Base-by-base conservation (phyloP, 2,888 invertebrate species). In the Mythimna pallens region DNA sequence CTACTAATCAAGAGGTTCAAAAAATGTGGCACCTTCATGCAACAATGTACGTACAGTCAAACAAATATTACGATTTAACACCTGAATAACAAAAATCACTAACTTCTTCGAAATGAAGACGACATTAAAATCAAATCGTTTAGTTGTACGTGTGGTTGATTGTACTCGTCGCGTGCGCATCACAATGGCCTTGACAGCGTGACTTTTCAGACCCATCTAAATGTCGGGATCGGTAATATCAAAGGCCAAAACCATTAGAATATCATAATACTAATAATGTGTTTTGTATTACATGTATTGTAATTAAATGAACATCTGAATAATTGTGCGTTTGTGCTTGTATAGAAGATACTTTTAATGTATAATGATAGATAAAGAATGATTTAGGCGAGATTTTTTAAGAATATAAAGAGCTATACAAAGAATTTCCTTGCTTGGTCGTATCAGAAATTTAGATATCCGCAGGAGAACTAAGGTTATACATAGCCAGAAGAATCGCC, bases 181-280 rank as follows among this genome's bases (percentile, higher is more conserved):
- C 78, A 25, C 69, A 65, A 36, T 86, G 92, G 89, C 95, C 95
- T 95, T 95, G 95, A 93, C 95, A 89, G 89, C 90, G 79, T 94
- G 95, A 94, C 95, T 93, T 94, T 86, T 94, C 92, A 89, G 86
- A 85, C 76, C 80, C 82, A 81, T 83, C 88, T 88, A 92, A 94
- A 95, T 94, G 94, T 90, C 93, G 92, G 89, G 89, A 89, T 88
- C 84, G 76, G 83, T 89, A 89, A 90, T 90, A 89, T 86, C 81
- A 94, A 94, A 94, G 93, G 94, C 89, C 92, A 88, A 76, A 80
- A 81, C 89, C 86, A 93, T 94, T 93, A 92, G 82, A 90, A 88
- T 86, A 84, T 89, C 89, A 89, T 90, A 90, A 91, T 90, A 90
- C 82, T 90, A 90, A 91, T 92, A 89, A 91, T 90, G 88, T 81